Conservation (phyloP, 2,797 vertebrate genomes). For the Alca torda region DNA sequence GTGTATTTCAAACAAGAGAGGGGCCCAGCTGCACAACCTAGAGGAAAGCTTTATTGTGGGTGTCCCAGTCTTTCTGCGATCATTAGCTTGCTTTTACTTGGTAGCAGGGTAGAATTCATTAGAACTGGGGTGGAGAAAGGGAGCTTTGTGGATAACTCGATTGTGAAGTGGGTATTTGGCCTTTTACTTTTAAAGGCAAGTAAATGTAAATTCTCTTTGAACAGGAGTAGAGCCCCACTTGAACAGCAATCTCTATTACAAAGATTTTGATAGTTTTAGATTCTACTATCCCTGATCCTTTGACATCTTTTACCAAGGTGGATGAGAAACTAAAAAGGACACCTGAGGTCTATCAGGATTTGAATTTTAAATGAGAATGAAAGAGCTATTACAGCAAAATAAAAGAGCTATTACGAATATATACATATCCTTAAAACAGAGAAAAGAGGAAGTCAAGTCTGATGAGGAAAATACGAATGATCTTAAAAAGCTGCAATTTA, state of each 20-base stretch:
- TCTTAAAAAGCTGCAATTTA: neutral
- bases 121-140: neutral
- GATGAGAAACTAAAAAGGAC: neutral
- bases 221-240: neutral
- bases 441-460: neutral
- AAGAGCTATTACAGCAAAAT: neutral
- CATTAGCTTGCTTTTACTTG: neutral
- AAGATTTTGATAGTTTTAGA: neutral
- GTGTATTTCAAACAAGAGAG: neutral
- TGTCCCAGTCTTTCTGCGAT: neutral
- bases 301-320: neutral
- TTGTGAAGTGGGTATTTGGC: neutral
- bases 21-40: neutral
- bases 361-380: neutral
- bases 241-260: neutral
- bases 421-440: neutral
- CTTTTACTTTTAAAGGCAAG: neutral
- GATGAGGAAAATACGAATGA: neutral
- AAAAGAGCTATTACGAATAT: neutral
- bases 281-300: neutral
- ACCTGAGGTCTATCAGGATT: neutral
- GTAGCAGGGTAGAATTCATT: neutral
- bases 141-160: neutral
- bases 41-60: neutral
- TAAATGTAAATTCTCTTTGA: neutral